These are phyloP conservation scores for Conus canariensis DNA, from an alignment of 2,888 invertebrate genomes.

Conservation along the genomic window DNA sequence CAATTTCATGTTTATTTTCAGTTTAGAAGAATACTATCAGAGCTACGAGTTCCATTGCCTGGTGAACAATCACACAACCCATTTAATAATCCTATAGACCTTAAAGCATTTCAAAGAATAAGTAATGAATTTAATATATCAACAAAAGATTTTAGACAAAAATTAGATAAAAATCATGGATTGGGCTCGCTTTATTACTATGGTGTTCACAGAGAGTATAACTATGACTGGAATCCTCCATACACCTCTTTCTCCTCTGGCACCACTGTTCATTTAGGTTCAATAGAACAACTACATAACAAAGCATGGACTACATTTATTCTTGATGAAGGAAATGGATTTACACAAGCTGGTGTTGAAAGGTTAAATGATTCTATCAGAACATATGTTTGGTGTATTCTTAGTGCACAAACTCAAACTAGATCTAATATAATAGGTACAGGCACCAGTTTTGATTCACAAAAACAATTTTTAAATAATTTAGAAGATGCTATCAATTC, in stretches of 20 bases:
- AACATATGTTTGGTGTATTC: neutral
- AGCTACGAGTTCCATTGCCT: neutral
- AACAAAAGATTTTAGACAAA: slow-evolving; percentile 6
- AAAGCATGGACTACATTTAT: neutral
- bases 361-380: neutral
- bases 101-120: neutral
- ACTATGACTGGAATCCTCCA: neutral
- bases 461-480: neutral
- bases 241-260: neutral
- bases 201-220: neutral
- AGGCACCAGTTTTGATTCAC: neutral
- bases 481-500: too few species aligned
- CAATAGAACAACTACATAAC: neutral
- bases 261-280: neutral
- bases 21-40: neutral
- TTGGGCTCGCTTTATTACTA: neutral
- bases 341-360: neutral
- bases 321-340: slow-evolving; percentile 6
- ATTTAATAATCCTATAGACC: neutral
- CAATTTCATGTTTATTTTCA: neutral
- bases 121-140: neutral
- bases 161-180: neutral
- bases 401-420: neutral
- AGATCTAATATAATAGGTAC: neutral
- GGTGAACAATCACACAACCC: neutral